Conservation (phyloP, 2,888 invertebrate species). For the Nymphalis polychloros region DNA sequence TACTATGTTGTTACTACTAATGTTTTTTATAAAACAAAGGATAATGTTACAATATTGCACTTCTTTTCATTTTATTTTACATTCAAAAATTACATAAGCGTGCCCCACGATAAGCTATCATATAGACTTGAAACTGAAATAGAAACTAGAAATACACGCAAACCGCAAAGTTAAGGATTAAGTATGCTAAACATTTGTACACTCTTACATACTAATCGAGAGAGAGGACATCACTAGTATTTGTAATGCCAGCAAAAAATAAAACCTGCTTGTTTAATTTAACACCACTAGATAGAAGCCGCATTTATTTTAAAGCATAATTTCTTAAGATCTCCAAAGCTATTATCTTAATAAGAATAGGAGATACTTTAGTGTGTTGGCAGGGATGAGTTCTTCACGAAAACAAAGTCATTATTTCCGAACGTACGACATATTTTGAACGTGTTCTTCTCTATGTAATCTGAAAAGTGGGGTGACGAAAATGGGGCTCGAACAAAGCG, state of each 20-base stretch:
- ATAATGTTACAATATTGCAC: no score
- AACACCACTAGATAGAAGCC: no score
- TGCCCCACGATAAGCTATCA: neutral
- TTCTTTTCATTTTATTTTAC: no score
- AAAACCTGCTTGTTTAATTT: neutral
- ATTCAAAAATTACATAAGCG: neutral
- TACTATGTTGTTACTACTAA: no score
- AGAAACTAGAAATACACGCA: neutral
- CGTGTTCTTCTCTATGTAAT: slow-evolving; percentile 34
- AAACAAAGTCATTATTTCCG: slow-evolving; percentile 65
- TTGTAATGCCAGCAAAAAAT: neutral
- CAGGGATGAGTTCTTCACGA: slow-evolving; percentile 39
- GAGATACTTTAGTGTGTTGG: slow-evolving; percentile 18
- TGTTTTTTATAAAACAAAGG: no score
- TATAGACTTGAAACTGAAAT: neutral
- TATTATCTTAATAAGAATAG: slow-evolving; percentile 32
- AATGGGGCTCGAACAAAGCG: slow-evolving; percentile 26
- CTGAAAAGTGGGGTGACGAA: slow-evolving; percentile 36
- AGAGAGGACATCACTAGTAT: neutral
- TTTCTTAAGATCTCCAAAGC: neutral
- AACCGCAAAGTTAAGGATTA: slow-evolving; percentile 4
- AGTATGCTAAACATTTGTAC: slow-evolving; percentile 2
- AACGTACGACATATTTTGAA: slow-evolving; percentile 49
- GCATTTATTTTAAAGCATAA: neutral
- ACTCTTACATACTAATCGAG: slow-evolving; percentile 1